Conservation (phyloP, 2,797 vertebrate genomes). For the Meda fulgida region DNA sequence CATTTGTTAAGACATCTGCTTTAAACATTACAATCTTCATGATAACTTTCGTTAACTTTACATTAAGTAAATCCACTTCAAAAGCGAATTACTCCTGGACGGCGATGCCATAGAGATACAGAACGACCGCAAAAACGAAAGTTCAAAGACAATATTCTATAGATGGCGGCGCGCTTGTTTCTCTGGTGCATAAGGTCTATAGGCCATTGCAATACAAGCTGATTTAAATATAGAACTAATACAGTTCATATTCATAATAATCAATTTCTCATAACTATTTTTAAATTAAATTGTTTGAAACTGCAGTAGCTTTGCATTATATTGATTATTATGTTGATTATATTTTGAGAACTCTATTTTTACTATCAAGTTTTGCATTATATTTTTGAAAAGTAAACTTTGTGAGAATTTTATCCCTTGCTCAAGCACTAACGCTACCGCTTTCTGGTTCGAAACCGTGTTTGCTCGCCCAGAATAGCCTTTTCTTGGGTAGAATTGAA, state of each 20-base stretch:
- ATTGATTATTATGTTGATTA: too few species aligned
- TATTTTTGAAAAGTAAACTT: background rate
- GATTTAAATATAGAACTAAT: background rate
- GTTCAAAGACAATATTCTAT: too few species aligned
- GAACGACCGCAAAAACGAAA: too few species aligned
- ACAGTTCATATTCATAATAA: background rate
- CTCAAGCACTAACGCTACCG: background rate
- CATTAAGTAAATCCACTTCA: too few species aligned
- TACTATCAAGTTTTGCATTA: too few species aligned
- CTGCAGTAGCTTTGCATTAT: background rate
- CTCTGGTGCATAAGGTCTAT: too few species aligned
- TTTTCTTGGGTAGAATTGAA: background rate
- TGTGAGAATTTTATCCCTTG: background rate
- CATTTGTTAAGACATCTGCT: too few species aligned
- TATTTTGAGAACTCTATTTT: background rate
- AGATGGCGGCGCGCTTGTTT: too few species aligned
- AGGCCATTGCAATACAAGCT: background rate
- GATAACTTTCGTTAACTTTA: too few species aligned
- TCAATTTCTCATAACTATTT: background rate
- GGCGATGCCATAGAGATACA: too few species aligned
- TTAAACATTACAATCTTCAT: too few species aligned
- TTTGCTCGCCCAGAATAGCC: background rate
- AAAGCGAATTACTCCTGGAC: too few species aligned
- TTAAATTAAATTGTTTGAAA: background rate
- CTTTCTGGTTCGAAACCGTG: background rate